These are phyloP conservation scores for Tragelaphus strepsiceros DNA, from an alignment of 2,113 vertebrate species.

Conservation along the genomic window DNA sequence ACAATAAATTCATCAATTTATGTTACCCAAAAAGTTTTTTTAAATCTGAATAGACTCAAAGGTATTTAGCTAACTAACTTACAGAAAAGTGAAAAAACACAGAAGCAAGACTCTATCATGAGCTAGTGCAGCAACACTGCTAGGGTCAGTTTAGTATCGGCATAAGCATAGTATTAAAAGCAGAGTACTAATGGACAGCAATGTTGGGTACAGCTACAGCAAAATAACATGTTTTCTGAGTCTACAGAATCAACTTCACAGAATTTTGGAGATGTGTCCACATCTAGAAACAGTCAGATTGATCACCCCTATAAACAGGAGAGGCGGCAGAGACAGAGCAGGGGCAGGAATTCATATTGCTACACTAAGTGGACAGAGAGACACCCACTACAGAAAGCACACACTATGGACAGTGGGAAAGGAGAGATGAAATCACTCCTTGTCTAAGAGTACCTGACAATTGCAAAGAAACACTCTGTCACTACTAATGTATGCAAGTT, in stretches of 20 bases:
- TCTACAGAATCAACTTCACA: not conserved
- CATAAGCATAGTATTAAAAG: not conserved
- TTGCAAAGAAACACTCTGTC: not conserved
- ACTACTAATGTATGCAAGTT: not conserved
- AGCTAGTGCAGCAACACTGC: not conserved
- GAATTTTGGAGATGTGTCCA: not conserved
- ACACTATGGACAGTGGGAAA: not conserved
- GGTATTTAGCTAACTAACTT: not conserved
- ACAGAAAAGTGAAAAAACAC: not conserved
- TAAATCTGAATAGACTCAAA: not conserved
- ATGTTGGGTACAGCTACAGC: not conserved
- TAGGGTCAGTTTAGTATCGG: not conserved
- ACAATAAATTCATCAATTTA: not conserved
- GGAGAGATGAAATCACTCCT: not conserved
- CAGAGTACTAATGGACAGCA: not conserved
- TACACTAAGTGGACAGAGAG: not conserved
- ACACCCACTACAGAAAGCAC: not conserved
- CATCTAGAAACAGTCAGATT: not conserved
- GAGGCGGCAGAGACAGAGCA: not conserved
- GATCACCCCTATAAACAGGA: not conserved
- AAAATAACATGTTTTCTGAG: not conserved
- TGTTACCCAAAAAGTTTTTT: not conserved
- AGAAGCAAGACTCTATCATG: not conserved
- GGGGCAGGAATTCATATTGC: not conserved
- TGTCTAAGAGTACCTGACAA: not conserved